Evolutionary conservation across 23 tunicate genomes (phyloP), one percentile per base, ranked within the genome.

Genomic region (Aplidium turbinatum): DNA sequence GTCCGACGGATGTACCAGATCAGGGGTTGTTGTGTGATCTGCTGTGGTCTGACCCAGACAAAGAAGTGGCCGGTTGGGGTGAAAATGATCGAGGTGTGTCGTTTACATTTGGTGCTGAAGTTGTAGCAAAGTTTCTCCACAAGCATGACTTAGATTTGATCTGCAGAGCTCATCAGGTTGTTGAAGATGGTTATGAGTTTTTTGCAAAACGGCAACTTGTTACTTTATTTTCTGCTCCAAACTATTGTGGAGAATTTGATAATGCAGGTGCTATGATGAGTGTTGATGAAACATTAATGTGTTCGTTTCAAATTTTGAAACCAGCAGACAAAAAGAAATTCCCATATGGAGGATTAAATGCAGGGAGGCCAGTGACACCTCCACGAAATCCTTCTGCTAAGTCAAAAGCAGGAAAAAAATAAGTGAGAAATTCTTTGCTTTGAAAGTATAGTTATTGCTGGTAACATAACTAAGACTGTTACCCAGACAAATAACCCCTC

Each of bases 231-330:
- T 74, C 85, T 9, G 99, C 99, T n/a, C 99, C 99, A 28, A 94
- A 94, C 39, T 94, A 94, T 62, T 94, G 99, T 69, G 99, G 99
- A 25, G 99, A 94, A 82, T 94, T 94, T 39, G 99, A 94, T 72
- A 94, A 94, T 57, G 99, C 99, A 1, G 99, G 99, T 5, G 99
- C 99, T 3, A 94, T 94, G 99, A 94, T 94, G 99, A 82, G 90
- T 25, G 99, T 94, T 2, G 99, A 94, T 62, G 99, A 94, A 54
- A 94, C 99, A 0, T 51, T 94, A 18, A 94, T 94, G 99, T 94
- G 99, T 69, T 94, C 99, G 29, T 94, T 94, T 65, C 91, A 92
- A 60, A 94, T 94, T 54, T 67, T 94, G 27, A 94, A 94, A 48
- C 99, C 99, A 4, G 95, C 99, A 0, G 99, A 94, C 53, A 94